Evolutionary conservation across 2,113 vertebrate species (phyloP), one percentile per base, ranked within the genome.

Genomic region (Chaenocephalus aceratus): DNA sequence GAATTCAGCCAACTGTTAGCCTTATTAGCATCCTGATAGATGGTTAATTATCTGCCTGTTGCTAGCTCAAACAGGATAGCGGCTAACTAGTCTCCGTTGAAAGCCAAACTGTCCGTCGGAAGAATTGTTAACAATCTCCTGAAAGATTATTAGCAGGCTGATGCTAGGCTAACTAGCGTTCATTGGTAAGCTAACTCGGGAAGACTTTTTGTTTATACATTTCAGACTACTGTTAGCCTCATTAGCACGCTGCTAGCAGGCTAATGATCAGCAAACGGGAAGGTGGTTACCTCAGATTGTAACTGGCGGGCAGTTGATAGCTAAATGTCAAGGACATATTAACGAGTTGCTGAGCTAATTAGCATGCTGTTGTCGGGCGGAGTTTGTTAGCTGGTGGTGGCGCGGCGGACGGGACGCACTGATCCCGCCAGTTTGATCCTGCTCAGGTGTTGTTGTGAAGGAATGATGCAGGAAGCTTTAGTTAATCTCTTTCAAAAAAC

Each of bases 391-490:
- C 49, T 72, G 16, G 56, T 8, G 84, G 64, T 10, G 45, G 41
- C 2, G 58, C 3, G 13, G 48, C 80, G 9, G 72, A 44, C 49
- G 1, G 83, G 45, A 77, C 60, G 15, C 18, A 12, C 10, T 5
- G 67, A 51, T 65, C 44, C 65, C 3, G 56, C 2, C 49, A 62
- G 78, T 80, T 82, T 3, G 61, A 78, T 66, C 88, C 83, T 61
- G 85, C 75, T 86, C 77, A 71, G 75, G 72, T 61, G 79, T 45
- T 75, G 63, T 80, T 57, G 30, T 30, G 30, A 73, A 76, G 93
- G 93, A 94, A 95, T 92, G 89, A 86, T 82, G 86, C 80, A 72
- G 86, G 81, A 92, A 77, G 76, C 75, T 90, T 83, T 71, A 79
- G 81, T 88, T 86, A 68, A 85, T 80, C 75, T 90, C 86, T 88